A percentile compares a stretch with the other conserved stretches of the same genome.
Evolutionary conservation across 2,888 invertebrate species (phyloP).

Genomic region (Sturmia bella): DNA sequence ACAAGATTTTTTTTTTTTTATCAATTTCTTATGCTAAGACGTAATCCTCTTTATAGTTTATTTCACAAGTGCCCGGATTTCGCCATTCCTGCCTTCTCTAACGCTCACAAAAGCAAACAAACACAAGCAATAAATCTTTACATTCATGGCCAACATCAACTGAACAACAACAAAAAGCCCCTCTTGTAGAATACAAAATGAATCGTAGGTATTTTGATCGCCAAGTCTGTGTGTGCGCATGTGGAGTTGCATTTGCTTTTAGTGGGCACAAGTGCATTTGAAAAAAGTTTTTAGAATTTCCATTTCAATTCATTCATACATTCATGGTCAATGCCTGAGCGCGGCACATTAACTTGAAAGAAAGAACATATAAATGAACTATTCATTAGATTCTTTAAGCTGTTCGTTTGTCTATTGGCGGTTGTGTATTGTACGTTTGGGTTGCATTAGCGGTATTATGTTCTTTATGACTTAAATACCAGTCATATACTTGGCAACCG

Average conservation of each 20-base stretch:
- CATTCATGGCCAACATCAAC: constrained; percentile 31
- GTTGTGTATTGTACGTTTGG: neutral
- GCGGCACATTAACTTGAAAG: constrained; percentile 37
- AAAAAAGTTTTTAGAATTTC: constrained; percentile 21
- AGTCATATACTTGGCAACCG: constrained; percentile 8
- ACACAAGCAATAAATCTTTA: neutral
- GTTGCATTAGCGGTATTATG: constrained; percentile 29
- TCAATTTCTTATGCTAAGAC: no score
- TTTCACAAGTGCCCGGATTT: neutral
- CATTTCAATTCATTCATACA: constrained; percentile 38
- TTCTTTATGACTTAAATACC: constrained; percentile 18
- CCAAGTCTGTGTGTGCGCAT: neutral
- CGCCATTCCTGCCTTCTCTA: neutral
- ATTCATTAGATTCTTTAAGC: constrained; percentile 48
- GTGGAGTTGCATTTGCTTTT: constrained; percentile 1
- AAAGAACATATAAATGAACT: neutral
- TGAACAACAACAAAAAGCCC: constrained; percentile 1
- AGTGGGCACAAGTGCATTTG: constrained; percentile 14
- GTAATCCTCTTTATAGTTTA: no score
- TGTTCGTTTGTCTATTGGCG: neutral
- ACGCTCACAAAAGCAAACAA: constrained; percentile 6
- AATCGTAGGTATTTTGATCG: constrained; percentile 20
- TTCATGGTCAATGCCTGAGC: constrained; percentile 66
- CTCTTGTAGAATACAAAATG: constrained; percentile 46
- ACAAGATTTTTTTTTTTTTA: no score